Base-by-base conservation (phyloP, 2,888 invertebrate species). In the Drosophila barbarae region DNA sequence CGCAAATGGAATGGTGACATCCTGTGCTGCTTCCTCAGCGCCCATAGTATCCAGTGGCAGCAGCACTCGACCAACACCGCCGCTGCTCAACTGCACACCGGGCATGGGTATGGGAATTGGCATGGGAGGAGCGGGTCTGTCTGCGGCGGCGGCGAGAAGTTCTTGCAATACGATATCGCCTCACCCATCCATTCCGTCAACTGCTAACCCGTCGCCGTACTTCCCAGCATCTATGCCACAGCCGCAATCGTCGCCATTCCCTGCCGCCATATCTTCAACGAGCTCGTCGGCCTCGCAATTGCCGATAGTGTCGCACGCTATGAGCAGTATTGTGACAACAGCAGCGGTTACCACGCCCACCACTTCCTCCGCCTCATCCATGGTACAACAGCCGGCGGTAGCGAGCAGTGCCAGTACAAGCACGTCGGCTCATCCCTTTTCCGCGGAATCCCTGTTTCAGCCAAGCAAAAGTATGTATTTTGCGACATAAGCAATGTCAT, bases 371-470 rank as follows among this genome's bases (percentile, higher is more conserved):
- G 68, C 85, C 38, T 65, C 78, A 13, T 60, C 80, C 21, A 52
- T 59, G 30, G 56, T 67, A 12, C 69, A 72, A 13, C 69, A 72
- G 51, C 59, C 79, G 2, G 41, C 66, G 21, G 69, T 55, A 18
- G 50, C 73, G 30, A 66, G 69, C 9, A 72, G 26, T 34, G 52
- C 72, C 28, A 66, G 69, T 53, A 72, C 9, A 69, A 77, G 23
- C 32, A 39, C 77, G 12, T 94, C 95, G 86, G 94, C 95, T 9
- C 95, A 94, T 90, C 95, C 96, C 1, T 96, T 96, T 90, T 95
- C 96, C 12, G 95, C 96, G 8, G 96, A 96, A 89, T 95, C 95
- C 83, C 92, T 96, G 72, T 95, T 96, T 89, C 95, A 95, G 91
- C 92, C 95, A 77, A 95, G 94, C 93, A 91, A 94, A 94, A 92